Percentiles rank a stretch among this genome's conserved stretches.
Conservation (phyloP, 1,140 invertebrate genomes). For the Conus ventricosus region DNA sequence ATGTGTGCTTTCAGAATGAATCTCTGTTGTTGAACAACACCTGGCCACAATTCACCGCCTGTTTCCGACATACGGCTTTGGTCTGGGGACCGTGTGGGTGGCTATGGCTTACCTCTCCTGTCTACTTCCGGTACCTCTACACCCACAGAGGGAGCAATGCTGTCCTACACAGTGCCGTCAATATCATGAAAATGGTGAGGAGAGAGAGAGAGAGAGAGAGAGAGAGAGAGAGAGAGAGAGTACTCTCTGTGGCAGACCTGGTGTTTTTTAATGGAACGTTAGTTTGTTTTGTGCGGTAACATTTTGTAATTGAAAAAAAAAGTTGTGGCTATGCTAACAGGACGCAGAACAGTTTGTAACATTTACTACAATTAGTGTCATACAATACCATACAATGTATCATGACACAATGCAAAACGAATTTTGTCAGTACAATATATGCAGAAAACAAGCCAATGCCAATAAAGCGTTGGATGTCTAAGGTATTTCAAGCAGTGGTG, state of each 20-base stretch:
- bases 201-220: not conserved
- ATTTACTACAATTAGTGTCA: no score
- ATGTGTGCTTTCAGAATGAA: not conserved
- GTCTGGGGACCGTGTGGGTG: conserved; percentile 91
- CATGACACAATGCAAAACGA: no score
- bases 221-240: no score
- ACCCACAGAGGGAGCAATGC: conserved; percentile 5
- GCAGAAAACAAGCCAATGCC: no score
- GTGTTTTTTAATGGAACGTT: no score
- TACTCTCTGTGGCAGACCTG: no score
- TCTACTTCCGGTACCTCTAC: conserved; percentile 86
- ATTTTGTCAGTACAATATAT: no score
- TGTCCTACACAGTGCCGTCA: conserved; percentile 25
- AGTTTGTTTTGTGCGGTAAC: no score
- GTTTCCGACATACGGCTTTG: conserved; percentile 80
- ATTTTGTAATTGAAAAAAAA: no score
- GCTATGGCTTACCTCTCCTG: conserved; percentile 84
- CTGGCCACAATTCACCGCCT: conserved; percentile 59
- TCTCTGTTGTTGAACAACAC: conserved; percentile 63
- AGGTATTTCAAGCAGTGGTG: no score
- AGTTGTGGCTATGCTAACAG: not conserved
- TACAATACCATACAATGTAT: no score
- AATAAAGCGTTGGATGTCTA: no score
- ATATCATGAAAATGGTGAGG: conserved; percentile 42
- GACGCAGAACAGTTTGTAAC: not conserved